A percentile compares a stretch with the other conserved stretches of the same genome.
These are phyloP conservation scores for Cerastoderma edule DNA, from an alignment of 2,888 invertebrate genomes.

Conservation along the genomic window DNA sequence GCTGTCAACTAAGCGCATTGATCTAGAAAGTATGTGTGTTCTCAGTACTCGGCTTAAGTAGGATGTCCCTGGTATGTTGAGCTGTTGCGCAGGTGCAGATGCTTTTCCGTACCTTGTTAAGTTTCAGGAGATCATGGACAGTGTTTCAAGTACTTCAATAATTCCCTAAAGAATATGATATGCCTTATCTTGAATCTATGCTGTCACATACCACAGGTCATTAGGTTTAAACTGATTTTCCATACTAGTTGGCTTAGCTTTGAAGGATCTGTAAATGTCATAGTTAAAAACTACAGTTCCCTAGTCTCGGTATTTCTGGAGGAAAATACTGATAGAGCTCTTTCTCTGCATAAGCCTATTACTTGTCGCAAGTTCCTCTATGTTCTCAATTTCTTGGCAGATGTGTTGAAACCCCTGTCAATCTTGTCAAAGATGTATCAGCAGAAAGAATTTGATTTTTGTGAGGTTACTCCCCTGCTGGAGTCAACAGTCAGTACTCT, in stretches of 20 bases:
- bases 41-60: conserved; percentile 44
- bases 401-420: conserved; percentile 5
- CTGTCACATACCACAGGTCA: background rate
- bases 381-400: conserved; percentile 12
- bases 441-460: conserved; percentile 9
- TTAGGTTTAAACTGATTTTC: conserved; percentile 16
- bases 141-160: conserved; percentile 35
- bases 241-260: too few relatives aligned
- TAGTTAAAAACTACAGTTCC: conserved; percentile 8
- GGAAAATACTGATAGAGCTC: conserved; percentile 21
- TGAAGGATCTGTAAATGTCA: conserved; percentile 26
- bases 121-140: conserved; percentile 50
- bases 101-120: conserved; percentile 51
- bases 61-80: conserved; percentile 37
- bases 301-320: conserved; percentile 26
- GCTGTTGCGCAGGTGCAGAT: conserved; percentile 49
- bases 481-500: background rate
- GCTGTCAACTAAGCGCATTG: conserved; percentile 24
- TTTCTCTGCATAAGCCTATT: conserved; percentile 29
- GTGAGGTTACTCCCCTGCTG: conserved; percentile 3
- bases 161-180: conserved; percentile 32
- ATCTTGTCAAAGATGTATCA: conserved; percentile 12
- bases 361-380: conserved; percentile 41
- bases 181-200: conserved; percentile 18
- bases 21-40: conserved; percentile 34